These are phyloP conservation scores for Glandiceps talaboti DNA, from an alignment of 53 echinoderm and acorn worm genomes.

Conservation along the genomic window DNA sequence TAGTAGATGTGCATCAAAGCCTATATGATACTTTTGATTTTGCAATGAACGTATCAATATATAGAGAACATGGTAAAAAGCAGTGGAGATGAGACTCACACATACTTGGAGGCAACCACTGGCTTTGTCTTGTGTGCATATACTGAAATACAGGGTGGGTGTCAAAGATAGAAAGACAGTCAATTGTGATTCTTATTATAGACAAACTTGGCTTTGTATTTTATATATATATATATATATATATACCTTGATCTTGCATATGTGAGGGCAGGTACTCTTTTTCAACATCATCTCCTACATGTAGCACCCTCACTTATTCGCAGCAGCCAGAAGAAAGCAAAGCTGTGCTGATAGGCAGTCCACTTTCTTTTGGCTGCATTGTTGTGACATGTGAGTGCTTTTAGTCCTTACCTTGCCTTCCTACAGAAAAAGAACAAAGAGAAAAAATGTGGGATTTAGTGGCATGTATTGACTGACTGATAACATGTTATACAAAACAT, in stretches of 20 bases:
- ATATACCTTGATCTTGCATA: not conserved
- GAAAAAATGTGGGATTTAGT: not conserved
- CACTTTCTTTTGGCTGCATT: not conserved
- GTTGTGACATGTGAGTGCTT: too few species aligned
- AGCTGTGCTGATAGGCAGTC: not conserved
- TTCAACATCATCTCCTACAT: too few species aligned
- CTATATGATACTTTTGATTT: too few species aligned
- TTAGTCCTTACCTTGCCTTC: conserved; percentile 1
- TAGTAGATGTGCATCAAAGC: too few species aligned
- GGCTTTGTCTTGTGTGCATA: not conserved
- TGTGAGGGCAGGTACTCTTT: not conserved
- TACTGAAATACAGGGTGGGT: too few species aligned
- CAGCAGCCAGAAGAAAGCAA: not conserved
- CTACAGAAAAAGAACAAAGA: not conserved
- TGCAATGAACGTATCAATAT: too few species aligned
- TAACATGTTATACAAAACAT: too few species aligned
- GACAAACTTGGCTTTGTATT: too few species aligned
- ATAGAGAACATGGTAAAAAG: not conserved
- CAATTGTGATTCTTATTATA: too few species aligned
- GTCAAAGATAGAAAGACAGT: too few species aligned
- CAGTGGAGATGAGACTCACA: not conserved
- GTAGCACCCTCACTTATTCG: not conserved
- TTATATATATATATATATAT: too few species aligned
- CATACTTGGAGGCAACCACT: not conserved
- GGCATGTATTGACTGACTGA: too few species aligned